Conservation (phyloP, 2,113 vertebrate genomes). For the Dunckerocampus dactyliophorus region DNA sequence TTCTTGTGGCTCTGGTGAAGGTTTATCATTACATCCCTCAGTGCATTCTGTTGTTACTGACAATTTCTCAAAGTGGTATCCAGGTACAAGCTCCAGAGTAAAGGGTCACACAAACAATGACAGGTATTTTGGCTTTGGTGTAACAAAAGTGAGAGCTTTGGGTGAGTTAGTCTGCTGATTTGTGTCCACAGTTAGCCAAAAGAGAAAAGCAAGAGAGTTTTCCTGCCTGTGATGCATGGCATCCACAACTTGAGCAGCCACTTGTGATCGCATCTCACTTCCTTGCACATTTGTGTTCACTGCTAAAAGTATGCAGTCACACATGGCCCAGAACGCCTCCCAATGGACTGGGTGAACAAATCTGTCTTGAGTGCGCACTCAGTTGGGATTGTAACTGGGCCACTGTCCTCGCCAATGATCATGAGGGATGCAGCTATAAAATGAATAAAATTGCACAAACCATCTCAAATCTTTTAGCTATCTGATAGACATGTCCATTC, state of each 20-base stretch:
- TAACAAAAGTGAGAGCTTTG: background rate
- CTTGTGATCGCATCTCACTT: conserved; percentile 4
- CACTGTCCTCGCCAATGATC: background rate
- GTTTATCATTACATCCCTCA: background rate
- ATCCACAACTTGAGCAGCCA: background rate
- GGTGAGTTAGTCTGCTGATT: background rate
- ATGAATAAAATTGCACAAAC: background rate
- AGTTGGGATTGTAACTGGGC: background rate
- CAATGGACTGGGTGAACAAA: background rate
- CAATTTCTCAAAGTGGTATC: background rate
- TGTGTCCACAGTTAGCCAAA: background rate
- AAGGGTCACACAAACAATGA: background rate
- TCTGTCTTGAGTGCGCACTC: background rate
- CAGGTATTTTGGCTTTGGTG: background rate
- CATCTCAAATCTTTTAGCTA: background rate
- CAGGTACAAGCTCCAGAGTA: background rate
- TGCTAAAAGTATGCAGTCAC: background rate
- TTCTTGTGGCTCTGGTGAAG: conserved; percentile 10
- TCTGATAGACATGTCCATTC: background rate
- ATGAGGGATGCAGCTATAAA: background rate
- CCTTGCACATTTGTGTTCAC: background rate
- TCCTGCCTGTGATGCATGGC: no score
- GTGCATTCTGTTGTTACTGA: background rate
- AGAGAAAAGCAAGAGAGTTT: no score
- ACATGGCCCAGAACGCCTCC: background rate